A percentile compares a stretch with the other conserved stretches of the same genome.
These are phyloP conservation scores for Redunca redunca DNA, from an alignment of 2,113 vertebrate genomes.

Conservation along the genomic window DNA sequence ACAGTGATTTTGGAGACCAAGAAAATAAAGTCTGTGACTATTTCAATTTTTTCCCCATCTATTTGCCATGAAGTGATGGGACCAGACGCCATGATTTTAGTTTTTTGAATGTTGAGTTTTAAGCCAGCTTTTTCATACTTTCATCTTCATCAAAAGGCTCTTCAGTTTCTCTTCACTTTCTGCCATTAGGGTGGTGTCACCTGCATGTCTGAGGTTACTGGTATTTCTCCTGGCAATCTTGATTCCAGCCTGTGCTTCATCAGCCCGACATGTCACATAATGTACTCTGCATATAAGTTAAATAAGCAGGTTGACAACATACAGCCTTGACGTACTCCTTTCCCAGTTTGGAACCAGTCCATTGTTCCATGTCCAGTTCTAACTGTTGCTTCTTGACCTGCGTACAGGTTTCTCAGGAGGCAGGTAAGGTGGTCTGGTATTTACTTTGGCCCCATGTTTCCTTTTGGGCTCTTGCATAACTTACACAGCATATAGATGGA, in stretches of 20 bases:
- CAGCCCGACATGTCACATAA: not conserved
- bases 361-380: accelerated
- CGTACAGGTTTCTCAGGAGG: not conserved
- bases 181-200: not conserved
- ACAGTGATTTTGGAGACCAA: not conserved
- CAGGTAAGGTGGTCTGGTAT: not conserved
- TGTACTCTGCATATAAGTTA: not conserved
- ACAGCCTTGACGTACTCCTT: not conserved
- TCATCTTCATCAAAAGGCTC: not conserved
- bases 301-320: not conserved
- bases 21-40: not conserved
- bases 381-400: not conserved
- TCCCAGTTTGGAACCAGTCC: not conserved
- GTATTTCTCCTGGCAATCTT: not conserved
- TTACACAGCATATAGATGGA: not conserved
- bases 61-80: not conserved
- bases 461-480: not conserved
- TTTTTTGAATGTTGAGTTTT: not conserved
- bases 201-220: not conserved
- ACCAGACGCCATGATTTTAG: not conserved
- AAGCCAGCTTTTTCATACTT: not conserved
- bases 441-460: not conserved
- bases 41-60: not conserved
- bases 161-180: not conserved
- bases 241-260: not conserved